A percentile compares a stretch with the other conserved stretches of the same genome.
These are phyloP conservation scores for Drosophila colorata DNA, from an alignment of 2,888 invertebrate species.

Conservation along the genomic window DNA sequence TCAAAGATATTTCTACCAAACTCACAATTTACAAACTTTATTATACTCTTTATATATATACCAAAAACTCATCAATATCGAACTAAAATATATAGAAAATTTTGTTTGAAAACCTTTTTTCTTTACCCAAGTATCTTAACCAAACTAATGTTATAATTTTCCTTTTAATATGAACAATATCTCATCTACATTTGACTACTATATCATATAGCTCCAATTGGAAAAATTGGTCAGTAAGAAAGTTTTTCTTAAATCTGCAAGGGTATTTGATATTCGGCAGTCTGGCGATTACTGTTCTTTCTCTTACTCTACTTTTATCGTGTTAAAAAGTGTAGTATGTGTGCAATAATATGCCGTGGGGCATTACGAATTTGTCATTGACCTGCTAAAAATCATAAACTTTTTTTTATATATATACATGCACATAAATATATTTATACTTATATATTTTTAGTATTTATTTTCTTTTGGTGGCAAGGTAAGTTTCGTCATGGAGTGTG, in stretches of 20 bases:
- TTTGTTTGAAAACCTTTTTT: too few relatives aligned
- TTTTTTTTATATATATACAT: constrained; percentile 3
- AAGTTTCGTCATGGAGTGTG: constrained; percentile 10
- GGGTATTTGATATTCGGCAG: background rate
- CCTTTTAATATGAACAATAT: background rate
- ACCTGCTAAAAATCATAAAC: constrained; percentile 58
- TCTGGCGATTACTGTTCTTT: background rate
- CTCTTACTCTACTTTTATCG: background rate
- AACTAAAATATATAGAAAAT: background rate
- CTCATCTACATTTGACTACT: background rate
- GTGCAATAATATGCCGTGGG: constrained; percentile 30
- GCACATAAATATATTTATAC: constrained; percentile 16
- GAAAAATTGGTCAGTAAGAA: too few relatives aligned
- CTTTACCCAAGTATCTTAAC: too few relatives aligned
- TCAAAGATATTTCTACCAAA: too few relatives aligned
- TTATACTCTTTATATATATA: background rate
- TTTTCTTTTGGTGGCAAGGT: constrained; percentile 57
- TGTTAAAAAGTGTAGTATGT: constrained; percentile 16
- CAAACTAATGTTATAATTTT: background rate
- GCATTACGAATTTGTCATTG: constrained; percentile 71
- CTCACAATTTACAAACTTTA: background rate
- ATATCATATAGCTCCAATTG: too few relatives aligned
- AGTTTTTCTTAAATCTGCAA: too few relatives aligned
- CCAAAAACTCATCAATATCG: background rate
- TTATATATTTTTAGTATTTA: constrained; percentile 28